Percentiles rank a stretch among this genome's conserved stretches.
phyloP scores from a whole-genome alignment of 2,888 invertebrate genomes.

The Zhuqinia jingwanae region DNA sequence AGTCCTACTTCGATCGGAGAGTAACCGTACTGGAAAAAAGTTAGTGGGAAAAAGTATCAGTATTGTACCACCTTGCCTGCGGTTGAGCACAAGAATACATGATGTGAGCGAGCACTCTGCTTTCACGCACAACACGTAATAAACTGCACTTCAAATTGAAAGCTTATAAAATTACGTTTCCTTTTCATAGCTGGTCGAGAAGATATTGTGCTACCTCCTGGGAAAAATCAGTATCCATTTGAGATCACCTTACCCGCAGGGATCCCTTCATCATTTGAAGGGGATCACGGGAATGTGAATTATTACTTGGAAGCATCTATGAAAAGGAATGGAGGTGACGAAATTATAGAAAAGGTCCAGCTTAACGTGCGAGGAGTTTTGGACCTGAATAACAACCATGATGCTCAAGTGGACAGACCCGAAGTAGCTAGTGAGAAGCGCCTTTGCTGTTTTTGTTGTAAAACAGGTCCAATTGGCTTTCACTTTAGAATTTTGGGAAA shows the following conservation, averaged over 20 bases:
- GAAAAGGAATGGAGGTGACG: conserved; percentile 42
- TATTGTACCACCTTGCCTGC: too few species aligned
- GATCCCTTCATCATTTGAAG: conserved; percentile 72
- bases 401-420: conserved; percentile 62
- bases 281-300: conserved; percentile 66
- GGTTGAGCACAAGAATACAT: too few species aligned
- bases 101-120: too few species aligned
- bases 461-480: conserved; percentile 70
- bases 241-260: conserved; percentile 63
- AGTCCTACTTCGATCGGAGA: conserved; percentile 71
- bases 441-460: conserved; percentile 69
- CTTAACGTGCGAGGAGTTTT: conserved; percentile 66
- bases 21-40: conserved; percentile 70
- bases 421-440: conserved; percentile 65
- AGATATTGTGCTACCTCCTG: conserved; percentile 58
- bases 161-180: too few species aligned
- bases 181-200: conserved; percentile 64
- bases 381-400: conserved; percentile 66
- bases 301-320: conserved; percentile 65
- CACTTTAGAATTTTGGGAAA: conserved; percentile 67
- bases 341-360: conserved; percentile 10
- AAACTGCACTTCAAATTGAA: too few species aligned
- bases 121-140: too few species aligned
- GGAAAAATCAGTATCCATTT: conserved; percentile 63
- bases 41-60: conserved; percentile 19